Percentiles rank a stretch among this genome's conserved stretches.
Conservation (phyloP, 2,888 invertebrate species). For the Eumerus sabulonum region DNA sequence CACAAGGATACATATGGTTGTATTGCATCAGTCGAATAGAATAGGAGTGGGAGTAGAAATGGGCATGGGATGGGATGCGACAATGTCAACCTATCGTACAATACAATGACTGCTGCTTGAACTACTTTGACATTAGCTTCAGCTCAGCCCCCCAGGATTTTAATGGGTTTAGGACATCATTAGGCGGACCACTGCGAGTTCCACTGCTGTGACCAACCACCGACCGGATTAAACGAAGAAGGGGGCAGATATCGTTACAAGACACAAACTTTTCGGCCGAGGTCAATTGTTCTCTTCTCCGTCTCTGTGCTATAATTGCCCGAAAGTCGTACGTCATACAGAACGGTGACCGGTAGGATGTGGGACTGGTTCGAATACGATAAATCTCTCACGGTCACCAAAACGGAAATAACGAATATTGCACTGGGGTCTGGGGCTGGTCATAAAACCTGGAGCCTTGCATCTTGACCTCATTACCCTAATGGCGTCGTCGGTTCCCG, state of each 20-base stretch:
- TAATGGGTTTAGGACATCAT: constrained; percentile 64
- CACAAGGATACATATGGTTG: constrained; percentile 7
- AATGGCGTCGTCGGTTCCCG: constrained; percentile 50
- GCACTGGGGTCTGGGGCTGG: constrained; percentile 29
- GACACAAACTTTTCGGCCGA: constrained; percentile 65
- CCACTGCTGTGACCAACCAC: no score
- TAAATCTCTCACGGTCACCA: constrained; percentile 66
- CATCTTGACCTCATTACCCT: constrained; percentile 66
- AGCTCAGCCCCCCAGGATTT: constrained; percentile 12
- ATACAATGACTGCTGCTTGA: constrained; percentile 26
- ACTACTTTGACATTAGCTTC: constrained; percentile 47
- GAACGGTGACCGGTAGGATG: constrained; percentile 25
- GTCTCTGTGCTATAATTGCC: constrained; percentile 47
- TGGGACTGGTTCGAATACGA: constrained; percentile 26
- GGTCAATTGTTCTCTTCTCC: constrained; percentile 56
- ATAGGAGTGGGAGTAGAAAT: no score
- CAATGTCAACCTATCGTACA: constrained; percentile 56
- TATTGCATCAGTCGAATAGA: constrained; percentile 22
- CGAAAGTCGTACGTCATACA: constrained; percentile 59
- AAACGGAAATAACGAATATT: constrained; percentile 62
- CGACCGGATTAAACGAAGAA: constrained; percentile 55
- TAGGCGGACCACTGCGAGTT: constrained; percentile 52
- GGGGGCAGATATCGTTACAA: constrained; percentile 57
- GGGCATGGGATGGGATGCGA: constrained; percentile 32
- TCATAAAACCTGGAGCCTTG: constrained; percentile 67